A percentile compares a stretch with the other conserved stretches of the same genome.
Evolutionary conservation across 2,113 vertebrate species (phyloP).

Genomic region (Meleagris gallopavo): DNA sequence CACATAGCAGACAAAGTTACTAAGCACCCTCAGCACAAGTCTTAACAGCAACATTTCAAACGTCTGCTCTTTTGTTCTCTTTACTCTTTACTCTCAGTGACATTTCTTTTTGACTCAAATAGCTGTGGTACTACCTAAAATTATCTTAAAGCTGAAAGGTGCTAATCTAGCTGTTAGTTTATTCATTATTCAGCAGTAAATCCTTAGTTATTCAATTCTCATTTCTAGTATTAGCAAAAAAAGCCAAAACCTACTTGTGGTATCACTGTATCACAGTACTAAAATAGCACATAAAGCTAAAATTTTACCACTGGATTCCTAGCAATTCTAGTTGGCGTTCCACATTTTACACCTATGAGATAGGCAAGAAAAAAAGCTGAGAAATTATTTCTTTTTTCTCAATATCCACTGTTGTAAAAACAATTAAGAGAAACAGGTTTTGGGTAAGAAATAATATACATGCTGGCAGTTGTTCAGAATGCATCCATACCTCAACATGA

Average conservation of each 20-base stretch:
- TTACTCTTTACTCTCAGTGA: neutral
- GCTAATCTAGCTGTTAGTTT: conserved; percentile 59
- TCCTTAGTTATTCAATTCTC: conserved; percentile 46
- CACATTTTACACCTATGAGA: neutral
- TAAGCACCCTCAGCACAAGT: neutral
- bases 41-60: conserved; percentile 8
- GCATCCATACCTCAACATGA: neutral
- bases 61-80: conserved; percentile 31
- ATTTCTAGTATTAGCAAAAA: conserved; percentile 3
- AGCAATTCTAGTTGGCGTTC: neutral
- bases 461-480: neutral
- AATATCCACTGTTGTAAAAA: neutral
- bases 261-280: conserved; percentile 42
- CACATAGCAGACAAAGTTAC: neutral
- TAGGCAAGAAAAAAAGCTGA: neutral
- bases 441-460: neutral
- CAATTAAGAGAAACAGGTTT: neutral
- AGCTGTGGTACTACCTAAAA: conserved; percentile 22
- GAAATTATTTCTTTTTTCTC: conserved; percentile 8
- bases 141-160: conserved; percentile 62
- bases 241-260: neutral
- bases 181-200: conserved; percentile 60
- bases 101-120: conserved; percentile 39
- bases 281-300: conserved; percentile 22
- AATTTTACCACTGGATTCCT: neutral